phyloP scores from a whole-genome alignment of 2,888 invertebrate species.

The Idaea dimidiata region DNA sequence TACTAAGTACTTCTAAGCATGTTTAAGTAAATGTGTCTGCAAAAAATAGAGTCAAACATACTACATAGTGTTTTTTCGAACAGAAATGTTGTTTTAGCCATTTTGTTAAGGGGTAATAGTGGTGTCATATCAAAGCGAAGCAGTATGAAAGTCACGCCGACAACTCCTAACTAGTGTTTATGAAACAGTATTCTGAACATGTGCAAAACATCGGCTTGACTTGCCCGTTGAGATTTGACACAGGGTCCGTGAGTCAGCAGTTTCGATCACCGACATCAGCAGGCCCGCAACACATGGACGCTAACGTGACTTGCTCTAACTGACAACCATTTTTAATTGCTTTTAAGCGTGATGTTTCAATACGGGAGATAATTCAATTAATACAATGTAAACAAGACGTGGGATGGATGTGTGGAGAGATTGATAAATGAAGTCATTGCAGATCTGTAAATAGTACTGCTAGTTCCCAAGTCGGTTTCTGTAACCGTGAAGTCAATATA shows the following conservation, averaged over 20 bases:
- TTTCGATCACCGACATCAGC: slow-evolving; percentile 39
- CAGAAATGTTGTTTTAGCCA: slow-evolving; percentile 9
- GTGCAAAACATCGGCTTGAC: slow-evolving; percentile 62
- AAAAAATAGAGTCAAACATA: no score
- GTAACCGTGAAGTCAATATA: no score
- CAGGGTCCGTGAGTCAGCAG: slow-evolving; percentile 67
- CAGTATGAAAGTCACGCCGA: not conserved
- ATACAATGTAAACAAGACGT: slow-evolving; percentile 8
- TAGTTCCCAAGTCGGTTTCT: not conserved
- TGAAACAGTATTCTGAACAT: slow-evolving; percentile 42
- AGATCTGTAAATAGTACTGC: not conserved
- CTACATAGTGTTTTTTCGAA: not conserved
- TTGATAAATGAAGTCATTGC: not conserved
- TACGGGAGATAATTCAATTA: slow-evolving; percentile 54
- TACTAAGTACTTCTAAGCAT: no score
- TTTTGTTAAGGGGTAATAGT: slow-evolving; percentile 1
- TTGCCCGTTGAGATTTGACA: slow-evolving; percentile 75
- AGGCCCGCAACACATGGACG: slow-evolving; percentile 59
- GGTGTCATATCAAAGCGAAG: slow-evolving; percentile 3
- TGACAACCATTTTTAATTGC: slow-evolving; percentile 70
- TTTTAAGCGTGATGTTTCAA: slow-evolving; percentile 49
- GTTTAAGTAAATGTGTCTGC: no score
- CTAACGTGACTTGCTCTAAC: slow-evolving; percentile 62
- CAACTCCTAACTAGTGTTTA: not conserved
- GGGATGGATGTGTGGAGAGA: slow-evolving; percentile 18